Evolutionary conservation across 2,797 vertebrate species (phyloP), one percentile per base, ranked within the genome.

Genomic region (Anableps anableps): DNA sequence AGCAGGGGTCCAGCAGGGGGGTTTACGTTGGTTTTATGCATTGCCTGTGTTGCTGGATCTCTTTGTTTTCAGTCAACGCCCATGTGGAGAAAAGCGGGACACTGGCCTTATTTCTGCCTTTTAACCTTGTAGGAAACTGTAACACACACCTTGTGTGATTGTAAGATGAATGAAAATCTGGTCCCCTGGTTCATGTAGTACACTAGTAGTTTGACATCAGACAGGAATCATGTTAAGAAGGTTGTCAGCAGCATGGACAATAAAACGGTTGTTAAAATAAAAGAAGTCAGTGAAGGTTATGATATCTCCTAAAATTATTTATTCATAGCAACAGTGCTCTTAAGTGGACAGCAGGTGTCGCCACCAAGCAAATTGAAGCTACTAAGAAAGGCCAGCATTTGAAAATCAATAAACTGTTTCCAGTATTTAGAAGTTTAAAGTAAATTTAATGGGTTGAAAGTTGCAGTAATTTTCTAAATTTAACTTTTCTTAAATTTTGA

Each of bases 1-100:
- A 74, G 71, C 72, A 89, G 95, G 95, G 95, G 73, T 85, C 94
- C 89, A 0, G 50, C 82, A 95, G 95, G 74, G 95, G 94, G 94
- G 81, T 79, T 89, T 29, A 70, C 70, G 74, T 74, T 78, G 64
- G 34, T 80, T 83, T 88, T 29, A 74, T 70, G 75, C 86, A 91
- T 71, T 58, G 80, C 78, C 83, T 8, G 8, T 43, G 64, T 81
- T 70, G 82, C 81, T 34, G 76, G 83, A 82, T 85, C 76, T 86
- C 91, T 95, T 91, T 92, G 89, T 93, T 93, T 89, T 89, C 85
- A 29, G 77, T 84, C 45, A 78, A 85, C 83, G 71, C 87, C 89
- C 87, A 88, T 77, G 77, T 51, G 84, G 82, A 84, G 80, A 75
- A 75, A 77, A 75, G 86, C 43, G 4, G 50, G 51, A 74, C 80